These are phyloP conservation scores for Cephus sareptanus DNA, from an alignment of 2,888 invertebrate genomes.

Conservation along the genomic window DNA sequence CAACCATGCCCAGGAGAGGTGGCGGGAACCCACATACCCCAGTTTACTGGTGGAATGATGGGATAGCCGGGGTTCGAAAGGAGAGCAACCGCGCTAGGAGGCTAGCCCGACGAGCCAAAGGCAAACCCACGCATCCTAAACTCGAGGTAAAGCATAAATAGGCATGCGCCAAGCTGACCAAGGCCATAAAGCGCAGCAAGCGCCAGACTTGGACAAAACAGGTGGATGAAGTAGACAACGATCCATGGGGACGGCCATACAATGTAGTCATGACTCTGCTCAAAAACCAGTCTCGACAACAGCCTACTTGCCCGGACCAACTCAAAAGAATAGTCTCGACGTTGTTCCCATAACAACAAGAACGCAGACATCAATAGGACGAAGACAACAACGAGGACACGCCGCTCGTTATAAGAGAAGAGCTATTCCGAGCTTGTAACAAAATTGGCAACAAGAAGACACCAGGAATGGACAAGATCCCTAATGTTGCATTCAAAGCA, in stretches of 20 bases:
- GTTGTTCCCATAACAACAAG: constrained; percentile 20
- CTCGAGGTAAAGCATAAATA: constrained; percentile 18
- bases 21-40: constrained; percentile 13
- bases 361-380: not conserved
- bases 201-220: constrained; percentile 21
- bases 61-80: constrained; percentile 17
- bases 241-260: constrained; percentile 28
- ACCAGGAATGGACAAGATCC: too few species aligned
- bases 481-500: too few species aligned
- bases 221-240: constrained; percentile 20
- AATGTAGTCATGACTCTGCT: constrained; percentile 28
- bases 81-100: constrained; percentile 16
- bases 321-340: constrained; percentile 12
- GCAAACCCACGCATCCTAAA: not conserved
- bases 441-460: not conserved
- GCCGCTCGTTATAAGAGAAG: constrained; percentile 8
- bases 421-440: constrained; percentile 13
- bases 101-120: not conserved
- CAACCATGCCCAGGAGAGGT: constrained; percentile 20
- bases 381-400: too few species aligned
- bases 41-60: constrained; percentile 26
- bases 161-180: constrained; percentile 10
- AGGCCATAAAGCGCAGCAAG: constrained; percentile 14
- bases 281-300: constrained; percentile 11
- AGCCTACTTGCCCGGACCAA: constrained; percentile 12